Evolutionary conservation across 2,113 vertebrate species (phyloP).

Genomic region (Trematocara variabile): DNA sequence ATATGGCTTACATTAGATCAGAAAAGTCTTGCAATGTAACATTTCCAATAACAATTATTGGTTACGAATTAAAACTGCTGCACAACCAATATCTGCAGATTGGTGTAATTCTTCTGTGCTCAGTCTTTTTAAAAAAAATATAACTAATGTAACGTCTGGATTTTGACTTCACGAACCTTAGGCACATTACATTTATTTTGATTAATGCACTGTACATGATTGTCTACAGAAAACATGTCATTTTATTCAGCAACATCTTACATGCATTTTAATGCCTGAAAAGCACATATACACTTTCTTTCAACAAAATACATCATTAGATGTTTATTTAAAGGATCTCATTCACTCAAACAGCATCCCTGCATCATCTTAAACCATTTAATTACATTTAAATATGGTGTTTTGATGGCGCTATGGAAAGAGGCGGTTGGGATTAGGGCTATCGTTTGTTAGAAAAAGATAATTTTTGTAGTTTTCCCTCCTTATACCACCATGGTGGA

Average conservation of each 20-base stretch:
- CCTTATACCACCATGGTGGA: background rate
- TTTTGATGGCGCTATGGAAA: background rate
- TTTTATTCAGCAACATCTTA: background rate
- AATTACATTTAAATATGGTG: background rate
- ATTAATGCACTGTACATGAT: background rate
- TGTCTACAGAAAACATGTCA: background rate
- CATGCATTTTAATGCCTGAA: background rate
- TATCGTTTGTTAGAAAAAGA: background rate
- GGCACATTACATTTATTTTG: background rate
- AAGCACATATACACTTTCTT: background rate
- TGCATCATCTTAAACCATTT: background rate
- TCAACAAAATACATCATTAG: background rate
- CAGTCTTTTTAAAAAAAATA: background rate
- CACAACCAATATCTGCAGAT: background rate
- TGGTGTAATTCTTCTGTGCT: background rate
- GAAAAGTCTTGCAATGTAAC: background rate
- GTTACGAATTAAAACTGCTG: background rate
- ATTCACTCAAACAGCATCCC: background rate
- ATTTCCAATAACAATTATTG: background rate
- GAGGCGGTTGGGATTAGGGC: background rate
- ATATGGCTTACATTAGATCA: constrained; percentile 39
- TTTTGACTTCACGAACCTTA: background rate
- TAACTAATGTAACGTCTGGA: background rate
- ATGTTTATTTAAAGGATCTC: background rate
- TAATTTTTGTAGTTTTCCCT: accelerated